Evolutionary conservation across 1,140 invertebrate genomes (phyloP).

Genomic region (Pogonomyrmex californicus): DNA sequence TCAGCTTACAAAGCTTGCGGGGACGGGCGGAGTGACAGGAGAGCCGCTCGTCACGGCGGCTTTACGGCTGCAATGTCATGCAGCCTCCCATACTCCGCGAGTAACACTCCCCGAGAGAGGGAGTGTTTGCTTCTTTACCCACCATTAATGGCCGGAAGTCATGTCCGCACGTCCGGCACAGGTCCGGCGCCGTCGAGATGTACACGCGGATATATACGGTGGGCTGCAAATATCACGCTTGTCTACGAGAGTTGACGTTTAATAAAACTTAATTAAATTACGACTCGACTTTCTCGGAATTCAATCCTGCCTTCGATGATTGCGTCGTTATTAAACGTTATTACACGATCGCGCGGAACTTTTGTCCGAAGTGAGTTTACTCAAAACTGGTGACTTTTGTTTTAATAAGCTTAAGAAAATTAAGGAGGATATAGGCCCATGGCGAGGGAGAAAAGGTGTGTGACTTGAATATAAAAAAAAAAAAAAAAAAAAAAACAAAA

Average conservation of each 20-base stretch:
- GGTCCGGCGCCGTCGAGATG: neutral
- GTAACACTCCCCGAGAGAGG: neutral
- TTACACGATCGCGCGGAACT: neutral
- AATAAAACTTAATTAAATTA: neutral
- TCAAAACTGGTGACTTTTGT: neutral
- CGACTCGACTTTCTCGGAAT: neutral
- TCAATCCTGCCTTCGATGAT: neutral
- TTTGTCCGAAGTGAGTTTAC: neutral
- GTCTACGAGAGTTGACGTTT: neutral
- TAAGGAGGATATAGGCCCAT: no score
- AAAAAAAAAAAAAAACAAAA: neutral
- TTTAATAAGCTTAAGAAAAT: no score
- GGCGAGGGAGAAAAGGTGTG: no score
- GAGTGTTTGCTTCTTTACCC: constrained; percentile 16
- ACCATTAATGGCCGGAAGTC: neutral
- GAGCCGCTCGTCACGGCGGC: constrained; percentile 54
- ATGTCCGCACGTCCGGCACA: neutral
- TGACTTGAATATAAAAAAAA: no score
- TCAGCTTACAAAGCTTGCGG: constrained; percentile 70
- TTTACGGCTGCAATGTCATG: constrained; percentile 37
- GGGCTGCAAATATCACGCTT: neutral
- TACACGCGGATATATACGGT: neutral
- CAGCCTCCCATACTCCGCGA: neutral
- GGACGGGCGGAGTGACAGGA: constrained; percentile 36
- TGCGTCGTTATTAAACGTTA: no score